phyloP scores from a whole-genome alignment of 2,888 invertebrate genomes.

The Acronicta aceris region DNA sequence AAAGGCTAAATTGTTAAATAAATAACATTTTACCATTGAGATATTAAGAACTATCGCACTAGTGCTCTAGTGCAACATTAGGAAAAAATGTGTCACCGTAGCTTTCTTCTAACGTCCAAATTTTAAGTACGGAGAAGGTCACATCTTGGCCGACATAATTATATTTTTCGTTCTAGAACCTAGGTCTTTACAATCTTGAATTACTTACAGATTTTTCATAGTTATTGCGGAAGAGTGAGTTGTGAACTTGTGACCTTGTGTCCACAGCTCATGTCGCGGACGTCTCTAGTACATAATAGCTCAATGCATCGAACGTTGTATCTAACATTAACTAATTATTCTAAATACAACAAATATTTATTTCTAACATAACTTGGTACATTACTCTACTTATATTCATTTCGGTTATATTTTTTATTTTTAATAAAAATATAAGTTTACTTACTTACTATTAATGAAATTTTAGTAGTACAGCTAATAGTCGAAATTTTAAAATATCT shows the following conservation, averaged over 20 bases:
- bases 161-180: too few relatives aligned
- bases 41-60: slow-evolving; percentile 2
- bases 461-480: slow-evolving; percentile 31
- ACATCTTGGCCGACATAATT: too few relatives aligned
- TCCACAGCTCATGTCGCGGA: not conserved
- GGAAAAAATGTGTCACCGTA: not conserved
- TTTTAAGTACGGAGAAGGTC: too few relatives aligned
- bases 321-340: slow-evolving; percentile 53
- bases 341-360: slow-evolving; percentile 59
- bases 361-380: slow-evolving; percentile 57
- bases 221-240: not conserved
- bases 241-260: not conserved
- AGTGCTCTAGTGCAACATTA: not conserved
- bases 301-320: slow-evolving; percentile 24
- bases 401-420: slow-evolving; percentile 41
- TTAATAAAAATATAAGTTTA: slow-evolving; percentile 56
- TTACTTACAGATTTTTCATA: not conserved
- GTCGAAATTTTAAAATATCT: slow-evolving; percentile 16
- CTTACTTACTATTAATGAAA: slow-evolving; percentile 29
- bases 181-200: too few relatives aligned
- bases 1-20: slow-evolving; percentile 32
- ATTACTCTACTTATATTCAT: slow-evolving; percentile 43
- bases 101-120: too few relatives aligned
- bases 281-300: not conserved
- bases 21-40: slow-evolving; percentile 27